Base-by-base conservation (phyloP, 2,888 invertebrate species). In the Pandemis heparana region DNA sequence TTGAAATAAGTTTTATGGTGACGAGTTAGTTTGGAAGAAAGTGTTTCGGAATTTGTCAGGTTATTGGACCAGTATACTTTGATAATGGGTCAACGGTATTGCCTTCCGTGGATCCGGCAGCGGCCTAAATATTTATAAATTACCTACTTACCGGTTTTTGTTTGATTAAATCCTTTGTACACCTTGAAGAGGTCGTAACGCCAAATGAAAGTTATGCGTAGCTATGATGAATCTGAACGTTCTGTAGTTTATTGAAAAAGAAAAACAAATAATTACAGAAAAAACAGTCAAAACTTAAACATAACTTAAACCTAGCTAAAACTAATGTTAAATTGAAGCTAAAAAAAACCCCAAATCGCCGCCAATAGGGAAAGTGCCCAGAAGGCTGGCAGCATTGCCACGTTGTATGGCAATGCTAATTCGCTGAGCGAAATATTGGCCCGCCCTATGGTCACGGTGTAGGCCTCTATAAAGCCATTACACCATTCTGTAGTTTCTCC, bases 51-150 rank as follows among this genome's bases (percentile, higher is more conserved):
- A 81, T 81, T 81, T 77, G 79, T 76, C 76, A 70, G 80, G 61
- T 51, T 80, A 75, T 79, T 75, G 74, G 75, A 74, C 76, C 77
- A 76, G 71, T 65, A 78, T 76, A 75, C 78, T 68, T 76, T 76
- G 80, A 83, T 85, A 81, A 81, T 79, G 77, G 79, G 79, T 78
- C 79, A 80, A 78, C 78, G 76, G 76, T 71, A 70, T 75, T 68
- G 78, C 77, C 79, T 79, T 81, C 79, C 79, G 79, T 69, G 77
- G 51, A 71, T 65, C 62, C 69, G 83, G 85, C 83, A 83, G 81
- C 71, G 76, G 73, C 78, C 68, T 75, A 77, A 77, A 63, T 65
- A 72, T 72, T 71, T 72, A 71, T 74, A 70, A 74, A 74, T 64
- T 69, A 74, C 69, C 69, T 63, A 48, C 68, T 73, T 73, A 73